Evolutionary conservation across 2,113 vertebrate genomes (phyloP).

Genomic region (Dendropsophus ebraccatus): DNA sequence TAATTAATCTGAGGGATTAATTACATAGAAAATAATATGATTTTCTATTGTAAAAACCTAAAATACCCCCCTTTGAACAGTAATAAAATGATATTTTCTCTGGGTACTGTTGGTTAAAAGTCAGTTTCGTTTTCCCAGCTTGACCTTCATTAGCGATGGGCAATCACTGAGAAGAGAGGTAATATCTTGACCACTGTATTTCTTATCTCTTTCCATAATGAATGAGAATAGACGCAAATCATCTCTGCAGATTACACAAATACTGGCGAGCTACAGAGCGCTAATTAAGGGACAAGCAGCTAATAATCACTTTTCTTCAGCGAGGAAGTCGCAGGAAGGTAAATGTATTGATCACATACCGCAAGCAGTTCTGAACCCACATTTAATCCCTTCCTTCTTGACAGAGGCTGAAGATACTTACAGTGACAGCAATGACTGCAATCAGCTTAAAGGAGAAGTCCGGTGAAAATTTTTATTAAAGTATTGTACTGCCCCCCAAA

Average conservation of each 20-base stretch:
- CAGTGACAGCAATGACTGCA: not conserved
- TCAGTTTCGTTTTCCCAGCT: not conserved
- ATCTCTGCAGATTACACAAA: conserved; percentile 42
- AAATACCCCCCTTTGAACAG: too few species aligned
- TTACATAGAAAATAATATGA: too few species aligned
- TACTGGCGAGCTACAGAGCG: conserved; percentile 5
- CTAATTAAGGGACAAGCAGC: conserved; percentile 57
- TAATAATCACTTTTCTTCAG: conserved; percentile 55
- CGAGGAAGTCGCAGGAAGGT: conserved; percentile 12
- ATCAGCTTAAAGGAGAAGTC: too few species aligned
- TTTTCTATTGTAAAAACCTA: too few species aligned
- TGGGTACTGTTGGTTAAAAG: conserved; percentile 1
- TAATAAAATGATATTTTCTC: not conserved
- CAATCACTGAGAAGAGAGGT: not conserved
- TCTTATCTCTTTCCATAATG: conserved; percentile 54
- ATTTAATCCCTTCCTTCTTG: not conserved
- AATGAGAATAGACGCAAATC: conserved; percentile 5
- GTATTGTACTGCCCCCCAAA: too few species aligned
- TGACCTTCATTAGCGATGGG: conserved; percentile 25
- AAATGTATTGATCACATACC: conserved; percentile 46
- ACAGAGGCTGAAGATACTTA: not conserved
- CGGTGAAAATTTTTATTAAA: too few species aligned
- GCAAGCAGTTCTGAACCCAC: not conserved
- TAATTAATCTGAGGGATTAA: not conserved
- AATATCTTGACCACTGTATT: conserved; percentile 48